A percentile compares a stretch with the other conserved stretches of the same genome.
phyloP scores from a whole-genome alignment of 2,113 vertebrate genomes.

The Chamaetylas fuelleborni region DNA sequence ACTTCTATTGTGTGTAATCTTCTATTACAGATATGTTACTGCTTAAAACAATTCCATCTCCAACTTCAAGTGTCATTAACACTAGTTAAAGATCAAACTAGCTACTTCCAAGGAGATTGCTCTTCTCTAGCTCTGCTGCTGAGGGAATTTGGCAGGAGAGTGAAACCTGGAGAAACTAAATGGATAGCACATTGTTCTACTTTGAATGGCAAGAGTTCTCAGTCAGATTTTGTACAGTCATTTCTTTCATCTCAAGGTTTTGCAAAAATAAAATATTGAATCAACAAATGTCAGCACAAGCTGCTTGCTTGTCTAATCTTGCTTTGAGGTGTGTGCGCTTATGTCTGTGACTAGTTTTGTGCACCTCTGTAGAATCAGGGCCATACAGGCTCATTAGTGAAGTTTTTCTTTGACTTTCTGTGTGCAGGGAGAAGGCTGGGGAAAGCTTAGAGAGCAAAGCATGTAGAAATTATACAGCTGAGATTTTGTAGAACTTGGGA shows the following conservation, averaged over 20 bases:
- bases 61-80: neutral
- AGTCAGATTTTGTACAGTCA: neutral
- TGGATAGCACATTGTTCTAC: neutral
- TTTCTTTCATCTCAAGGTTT: neutral
- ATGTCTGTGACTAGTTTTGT: neutral
- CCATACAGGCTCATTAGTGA: neutral
- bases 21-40: neutral
- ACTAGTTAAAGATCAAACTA: neutral
- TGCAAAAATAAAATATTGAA: conserved; percentile 2
- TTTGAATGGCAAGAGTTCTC: neutral
- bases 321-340: neutral
- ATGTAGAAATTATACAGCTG: neutral
- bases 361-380: neutral
- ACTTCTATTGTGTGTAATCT: neutral
- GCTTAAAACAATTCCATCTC: neutral
- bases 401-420: neutral
- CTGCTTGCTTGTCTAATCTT: conserved; percentile 8
- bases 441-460: neutral
- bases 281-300: neutral
- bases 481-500: neutral
- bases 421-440: neutral
- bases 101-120: neutral
- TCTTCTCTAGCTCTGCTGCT: neutral
- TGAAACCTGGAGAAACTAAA: neutral
- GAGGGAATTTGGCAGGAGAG: neutral